phyloP scores from a whole-genome alignment of 1,140 invertebrate species.

The Bacillus rossius region DNA sequence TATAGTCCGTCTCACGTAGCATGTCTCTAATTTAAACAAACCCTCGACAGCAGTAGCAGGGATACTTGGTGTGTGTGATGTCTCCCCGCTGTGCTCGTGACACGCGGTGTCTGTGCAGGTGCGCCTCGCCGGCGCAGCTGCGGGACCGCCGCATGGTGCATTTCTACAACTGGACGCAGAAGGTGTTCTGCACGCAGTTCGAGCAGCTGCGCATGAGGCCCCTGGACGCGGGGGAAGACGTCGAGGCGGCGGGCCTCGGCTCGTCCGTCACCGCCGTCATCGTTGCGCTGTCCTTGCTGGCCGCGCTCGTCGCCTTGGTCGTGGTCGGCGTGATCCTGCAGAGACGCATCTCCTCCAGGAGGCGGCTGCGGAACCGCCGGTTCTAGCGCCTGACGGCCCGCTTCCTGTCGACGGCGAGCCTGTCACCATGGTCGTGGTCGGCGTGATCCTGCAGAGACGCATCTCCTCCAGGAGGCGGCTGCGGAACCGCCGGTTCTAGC shows the following conservation, averaged over 20 bases:
- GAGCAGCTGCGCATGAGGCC: conserved; percentile 16
- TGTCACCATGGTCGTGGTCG: too few relatives aligned
- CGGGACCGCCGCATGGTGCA: conserved; percentile 43
- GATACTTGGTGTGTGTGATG: too few relatives aligned
- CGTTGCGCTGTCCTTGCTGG: background rate
- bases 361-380: background rate
- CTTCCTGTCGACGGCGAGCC: background rate
- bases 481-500: too few relatives aligned
- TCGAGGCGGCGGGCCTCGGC: background rate
- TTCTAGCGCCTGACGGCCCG: background rate
- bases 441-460: too few relatives aligned
- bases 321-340: conserved; percentile 1
- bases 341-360: background rate
- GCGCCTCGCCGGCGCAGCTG: conserved; percentile 37
- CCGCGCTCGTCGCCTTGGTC: background rate
- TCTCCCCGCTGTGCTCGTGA: background rate
- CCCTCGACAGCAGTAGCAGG: too few relatives aligned
- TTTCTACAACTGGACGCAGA: conserved; percentile 44
- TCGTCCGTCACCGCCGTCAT: background rate
- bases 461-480: too few relatives aligned
- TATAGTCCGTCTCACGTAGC: too few relatives aligned
- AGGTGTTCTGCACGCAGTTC: conserved; percentile 39
- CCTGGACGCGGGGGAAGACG: background rate
- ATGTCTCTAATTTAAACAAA: too few relatives aligned
- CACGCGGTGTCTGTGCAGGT: conserved; percentile 30